Evolutionary conservation across 2,888 invertebrate genomes (phyloP), one percentile per base, ranked within the genome.

Genomic region (Mechanitis mazaeus): DNA sequence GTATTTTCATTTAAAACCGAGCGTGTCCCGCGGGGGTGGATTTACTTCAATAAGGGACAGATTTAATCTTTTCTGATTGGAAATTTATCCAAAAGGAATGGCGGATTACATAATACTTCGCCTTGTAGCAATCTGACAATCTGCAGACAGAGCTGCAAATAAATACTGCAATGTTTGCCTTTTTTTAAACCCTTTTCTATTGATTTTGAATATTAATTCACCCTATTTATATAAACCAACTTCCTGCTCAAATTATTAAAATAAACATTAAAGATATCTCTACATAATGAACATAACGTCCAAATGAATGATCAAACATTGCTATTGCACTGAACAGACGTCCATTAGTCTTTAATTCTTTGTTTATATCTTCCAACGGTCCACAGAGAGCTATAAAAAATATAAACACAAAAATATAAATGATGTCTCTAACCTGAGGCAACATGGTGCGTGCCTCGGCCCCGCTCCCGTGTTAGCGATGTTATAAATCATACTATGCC

Each of bases 361-460:
- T 88, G 87, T 87, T 87, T 85, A 76, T 75, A 81, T 79, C 81
- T 79, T 77, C 71, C 79, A 76, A 78, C 78, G 80, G 78, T 82
- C 78, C 77, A 79, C 79, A 80, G 78, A 78, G 78, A 72, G 75
- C 76, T 75, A 78, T 83, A 84, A 85, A 86, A 85, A 81, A 83
- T 77, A 87, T 86, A 87, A 84, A 83, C 76, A 83, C 79, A 84
- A 86, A 84, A 87, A 88, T 88, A 89, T 88, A 87, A 90, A 89
- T 87, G 87, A 89, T 85, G 83, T 83, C 80, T 77, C 85, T 87
- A 87, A 88, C 85, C 78, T 77, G 79, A 83, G 80, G 83, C 85
- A 84, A 81, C 85, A 81, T 73, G 83, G 77, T 77, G 72, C 79
- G 80, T 67, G 71, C 69, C 70, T 65, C 71, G 63, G 65, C 71